phyloP scores from a whole-genome alignment of 2,888 invertebrate species.

The Lepetodrilus schrolli region DNA sequence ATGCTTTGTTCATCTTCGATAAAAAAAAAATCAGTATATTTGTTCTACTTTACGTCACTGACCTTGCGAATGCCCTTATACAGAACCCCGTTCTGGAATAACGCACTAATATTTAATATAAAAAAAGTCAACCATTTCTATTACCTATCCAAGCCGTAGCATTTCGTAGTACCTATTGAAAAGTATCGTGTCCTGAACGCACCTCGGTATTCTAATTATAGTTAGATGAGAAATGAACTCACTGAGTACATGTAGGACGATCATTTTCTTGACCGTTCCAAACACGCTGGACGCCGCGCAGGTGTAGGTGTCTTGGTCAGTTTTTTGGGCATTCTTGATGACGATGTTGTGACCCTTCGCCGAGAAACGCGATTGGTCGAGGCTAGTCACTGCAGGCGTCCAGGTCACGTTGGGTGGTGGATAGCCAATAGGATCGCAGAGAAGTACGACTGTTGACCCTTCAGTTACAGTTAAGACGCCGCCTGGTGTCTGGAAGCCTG shows the following conservation, averaged over 20 bases:
- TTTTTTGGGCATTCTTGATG: background rate
- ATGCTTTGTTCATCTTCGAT: too few relatives aligned
- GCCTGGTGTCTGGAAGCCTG: background rate
- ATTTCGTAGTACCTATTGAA: too few relatives aligned
- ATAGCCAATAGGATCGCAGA: background rate
- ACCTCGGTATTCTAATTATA: too few relatives aligned
- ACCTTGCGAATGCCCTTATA: too few relatives aligned
- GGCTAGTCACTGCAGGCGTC: slow-evolving; percentile 2
- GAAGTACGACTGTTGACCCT: background rate
- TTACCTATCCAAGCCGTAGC: too few relatives aligned
- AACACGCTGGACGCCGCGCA: slow-evolving; percentile 19
- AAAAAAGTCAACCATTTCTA: too few relatives aligned
- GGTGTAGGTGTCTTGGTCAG: slow-evolving; percentile 6
- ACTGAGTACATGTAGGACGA: background rate
- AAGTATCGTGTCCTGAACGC: too few relatives aligned
- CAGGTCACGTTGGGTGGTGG: slow-evolving; percentile 3
- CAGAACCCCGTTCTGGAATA: too few relatives aligned
- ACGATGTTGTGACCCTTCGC: background rate
- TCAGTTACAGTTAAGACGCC: slow-evolving; percentile 7
- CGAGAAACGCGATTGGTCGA: background rate
- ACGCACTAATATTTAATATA: too few relatives aligned
- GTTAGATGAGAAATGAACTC: too few relatives aligned
- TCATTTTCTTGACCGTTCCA: background rate
- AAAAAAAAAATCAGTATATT: too few relatives aligned
- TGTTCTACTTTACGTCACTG: too few relatives aligned